phyloP scores from a whole-genome alignment of 2,113 vertebrate species.

The Cottus gobio region DNA sequence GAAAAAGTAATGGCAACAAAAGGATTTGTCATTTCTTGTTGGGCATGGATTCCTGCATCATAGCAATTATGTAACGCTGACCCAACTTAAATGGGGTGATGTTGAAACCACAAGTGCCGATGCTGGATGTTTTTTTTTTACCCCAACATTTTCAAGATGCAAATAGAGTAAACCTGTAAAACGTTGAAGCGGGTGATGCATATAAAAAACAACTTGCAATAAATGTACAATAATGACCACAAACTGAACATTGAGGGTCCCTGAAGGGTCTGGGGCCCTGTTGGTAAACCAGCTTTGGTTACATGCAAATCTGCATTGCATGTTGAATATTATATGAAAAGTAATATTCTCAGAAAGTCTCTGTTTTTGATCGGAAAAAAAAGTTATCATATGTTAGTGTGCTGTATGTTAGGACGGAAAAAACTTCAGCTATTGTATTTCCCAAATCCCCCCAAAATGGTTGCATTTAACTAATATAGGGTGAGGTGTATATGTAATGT shows the following conservation, averaged over 20 bases:
- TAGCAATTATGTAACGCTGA: slow-evolving; percentile 42
- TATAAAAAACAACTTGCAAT: neutral
- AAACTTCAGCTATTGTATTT: neutral
- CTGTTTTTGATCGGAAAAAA: neutral
- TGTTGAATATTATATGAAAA: neutral
- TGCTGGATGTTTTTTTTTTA: neutral
- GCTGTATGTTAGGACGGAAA: neutral
- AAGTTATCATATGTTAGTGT: neutral
- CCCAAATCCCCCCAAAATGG: neutral
- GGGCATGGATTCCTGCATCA: slow-evolving; percentile 44
- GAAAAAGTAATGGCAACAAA: slow-evolving; percentile 80
- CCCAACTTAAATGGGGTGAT: neutral
- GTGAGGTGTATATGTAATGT: neutral
- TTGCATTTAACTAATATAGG: neutral
- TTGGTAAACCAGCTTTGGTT: neutral
- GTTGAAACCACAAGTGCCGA: neutral
- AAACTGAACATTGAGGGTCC: neutral
- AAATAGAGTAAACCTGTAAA: neutral
- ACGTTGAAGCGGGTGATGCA: neutral
- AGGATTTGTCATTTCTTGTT: slow-evolving; percentile 58
- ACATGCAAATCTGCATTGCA: neutral
- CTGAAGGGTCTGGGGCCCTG: neutral
- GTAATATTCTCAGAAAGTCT: neutral
- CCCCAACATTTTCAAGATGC: neutral
- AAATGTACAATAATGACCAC: neutral